Conservation (phyloP, 1,140 invertebrate genomes). For the Aradophagus sp. region DNA sequence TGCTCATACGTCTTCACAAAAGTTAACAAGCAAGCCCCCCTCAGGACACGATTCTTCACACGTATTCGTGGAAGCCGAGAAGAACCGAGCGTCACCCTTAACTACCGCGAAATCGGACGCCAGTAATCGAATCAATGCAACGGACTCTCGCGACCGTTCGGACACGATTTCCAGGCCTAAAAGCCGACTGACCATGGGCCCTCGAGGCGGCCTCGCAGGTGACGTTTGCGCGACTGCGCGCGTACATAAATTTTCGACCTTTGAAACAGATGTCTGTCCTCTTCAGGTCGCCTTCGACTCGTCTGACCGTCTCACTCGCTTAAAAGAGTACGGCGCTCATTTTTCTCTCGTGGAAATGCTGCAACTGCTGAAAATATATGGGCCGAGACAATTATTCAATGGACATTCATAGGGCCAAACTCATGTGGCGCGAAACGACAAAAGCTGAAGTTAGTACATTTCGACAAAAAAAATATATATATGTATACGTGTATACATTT, state of each 20-base stretch:
- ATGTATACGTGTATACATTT: constrained; percentile 3
- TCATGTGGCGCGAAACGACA: constrained; percentile 45
- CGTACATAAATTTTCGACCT: constrained; percentile 53
- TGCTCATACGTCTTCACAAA: too few relatives aligned
- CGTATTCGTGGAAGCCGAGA: too few relatives aligned
- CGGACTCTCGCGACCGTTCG: not conserved
- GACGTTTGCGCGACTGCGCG: constrained; percentile 30
- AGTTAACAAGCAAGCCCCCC: too few relatives aligned
- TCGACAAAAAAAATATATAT: constrained; percentile 24
- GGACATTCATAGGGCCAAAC: constrained; percentile 51
- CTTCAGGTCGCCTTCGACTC: constrained; percentile 16
- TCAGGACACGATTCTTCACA: too few relatives aligned
- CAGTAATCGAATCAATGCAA: constrained; percentile 2
- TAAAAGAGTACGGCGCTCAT: constrained; percentile 37
- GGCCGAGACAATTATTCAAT: constrained; percentile 53
- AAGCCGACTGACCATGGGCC: not conserved
- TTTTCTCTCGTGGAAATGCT: constrained; percentile 46
- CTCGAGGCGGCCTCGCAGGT: too few relatives aligned
- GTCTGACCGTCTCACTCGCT: constrained; percentile 20
- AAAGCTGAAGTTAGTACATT: constrained; percentile 34
- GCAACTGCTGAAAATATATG: constrained; percentile 54
- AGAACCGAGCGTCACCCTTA: not conserved
- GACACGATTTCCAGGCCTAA: not conserved
- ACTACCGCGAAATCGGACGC: not conserved
- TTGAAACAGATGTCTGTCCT: constrained; percentile 39